Evolutionary conservation across 2,888 invertebrate species (phyloP), one percentile per base, ranked within the genome.

Genomic region (Beris chalybata): DNA sequence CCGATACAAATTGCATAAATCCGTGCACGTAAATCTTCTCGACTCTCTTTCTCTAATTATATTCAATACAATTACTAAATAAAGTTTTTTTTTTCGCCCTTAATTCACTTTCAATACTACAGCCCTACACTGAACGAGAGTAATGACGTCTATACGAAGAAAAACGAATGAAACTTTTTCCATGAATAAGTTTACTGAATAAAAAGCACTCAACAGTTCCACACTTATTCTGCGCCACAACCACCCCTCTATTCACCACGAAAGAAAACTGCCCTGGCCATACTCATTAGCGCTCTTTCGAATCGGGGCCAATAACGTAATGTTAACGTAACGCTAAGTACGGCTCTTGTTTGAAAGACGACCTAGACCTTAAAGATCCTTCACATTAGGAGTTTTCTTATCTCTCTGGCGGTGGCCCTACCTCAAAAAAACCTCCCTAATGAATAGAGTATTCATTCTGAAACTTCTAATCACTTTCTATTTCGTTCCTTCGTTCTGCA

Each of bases 381-480:
- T 59, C 13, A 15, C 59, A 59, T 59, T 59, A 32, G 12, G 44
- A 59, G 30, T 59, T 59, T 50, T 50, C 59, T 61, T 43, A 52
- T 48, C 50, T 48, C 52, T 15, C 12, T 31, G 59, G 15, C 50
- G 61, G 32, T 38, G 52, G 52, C 50, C 52, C 50, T 50, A 61
- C 50, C 50, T 32, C 50, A 52, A 61, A 50, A 9, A 50, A 38
- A 61, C 38, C 61, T 38, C 61, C 61, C 32, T 61, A 61, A 61
- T 61, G 61, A 61, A 61, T 61, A 50, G 50, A 61, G 43, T 29
- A 52, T 52, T 61, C 61, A 61, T 61, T 52, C 61, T 7, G 22
- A 61, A 61, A 61, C 61, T 61, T 61, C 61, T 61, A 61, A 61
- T 61, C 61, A 61, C 61, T 61, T 61, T 61, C 61, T 61, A 61